Evolutionary conservation across 2,888 invertebrate genomes (phyloP).

Genomic region (Cartodere bifasciata): DNA sequence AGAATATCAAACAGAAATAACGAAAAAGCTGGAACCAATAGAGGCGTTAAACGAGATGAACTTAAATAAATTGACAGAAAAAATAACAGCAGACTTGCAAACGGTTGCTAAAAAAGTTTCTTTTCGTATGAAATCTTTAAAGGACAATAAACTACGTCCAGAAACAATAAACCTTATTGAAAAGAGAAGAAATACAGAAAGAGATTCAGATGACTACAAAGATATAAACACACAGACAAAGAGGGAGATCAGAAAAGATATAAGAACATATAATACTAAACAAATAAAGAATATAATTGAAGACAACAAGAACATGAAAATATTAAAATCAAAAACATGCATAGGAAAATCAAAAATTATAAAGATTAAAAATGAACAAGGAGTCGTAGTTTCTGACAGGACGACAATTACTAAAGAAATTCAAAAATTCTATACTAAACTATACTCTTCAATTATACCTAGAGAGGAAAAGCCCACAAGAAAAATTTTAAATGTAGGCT

Average conservation of each 20-base stretch:
- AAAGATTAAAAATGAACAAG: constrained; percentile 3
- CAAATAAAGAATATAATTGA: neutral
- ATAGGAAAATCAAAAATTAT: neutral
- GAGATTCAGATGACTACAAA: constrained; percentile 1
- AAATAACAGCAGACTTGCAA: too few species aligned
- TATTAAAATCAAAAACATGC: constrained; percentile 1
- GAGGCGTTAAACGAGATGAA: too few species aligned
- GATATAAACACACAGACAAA: neutral
- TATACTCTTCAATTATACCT: too few species aligned
- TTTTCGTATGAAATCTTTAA: too few species aligned
- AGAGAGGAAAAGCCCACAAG: too few species aligned
- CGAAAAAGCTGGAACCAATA: too few species aligned
- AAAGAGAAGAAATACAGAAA: constrained; percentile 1
- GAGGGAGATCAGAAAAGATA: constrained; percentile 1
- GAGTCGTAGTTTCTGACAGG: constrained; percentile 1
- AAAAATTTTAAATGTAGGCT: constrained; percentile 10
- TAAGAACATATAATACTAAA: neutral
- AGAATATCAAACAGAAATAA: too few species aligned
- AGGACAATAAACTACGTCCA: too few species aligned
- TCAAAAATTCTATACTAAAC: constrained; percentile 1
- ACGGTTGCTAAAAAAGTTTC: too few species aligned
- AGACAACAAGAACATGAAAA: constrained; percentile 1
- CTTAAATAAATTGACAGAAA: too few species aligned
- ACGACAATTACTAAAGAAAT: neutral
- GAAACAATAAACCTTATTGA: constrained; percentile 2